Evolutionary conservation across 2,113 vertebrate species (phyloP).

Genomic region (Rafetus swinhoei): DNA sequence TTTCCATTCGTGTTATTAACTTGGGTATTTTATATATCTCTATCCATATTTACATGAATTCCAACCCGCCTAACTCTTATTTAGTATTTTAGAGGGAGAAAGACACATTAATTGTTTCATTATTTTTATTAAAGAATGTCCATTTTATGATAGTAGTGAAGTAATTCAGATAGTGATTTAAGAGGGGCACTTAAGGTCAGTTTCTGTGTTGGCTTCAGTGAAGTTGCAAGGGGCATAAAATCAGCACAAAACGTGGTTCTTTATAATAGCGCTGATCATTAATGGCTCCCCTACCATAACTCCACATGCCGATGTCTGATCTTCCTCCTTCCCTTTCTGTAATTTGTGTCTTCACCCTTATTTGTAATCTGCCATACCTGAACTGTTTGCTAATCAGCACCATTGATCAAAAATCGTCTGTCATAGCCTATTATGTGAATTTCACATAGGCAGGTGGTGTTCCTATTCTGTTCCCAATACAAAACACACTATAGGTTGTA

Average conservation of each 20-base stretch:
- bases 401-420: constrained; percentile 53
- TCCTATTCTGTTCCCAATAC: constrained; percentile 38
- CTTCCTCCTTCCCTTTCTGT: constrained; percentile 57
- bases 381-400: constrained; percentile 70
- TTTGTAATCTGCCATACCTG: constrained; percentile 43
- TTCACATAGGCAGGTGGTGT: constrained; percentile 13
- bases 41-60: constrained; percentile 41
- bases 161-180: constrained; percentile 58
- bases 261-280: constrained; percentile 62
- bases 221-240: constrained; percentile 48
- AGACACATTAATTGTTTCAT: constrained; percentile 24
- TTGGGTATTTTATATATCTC: constrained; percentile 46
- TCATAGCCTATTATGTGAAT: constrained; percentile 65
- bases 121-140: constrained; percentile 51
- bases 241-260: constrained; percentile 53
- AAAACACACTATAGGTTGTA: background rate
- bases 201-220: constrained; percentile 39
- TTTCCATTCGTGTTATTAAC: constrained; percentile 48
- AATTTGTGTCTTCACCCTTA: constrained; percentile 62
- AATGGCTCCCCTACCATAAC: constrained; percentile 48
- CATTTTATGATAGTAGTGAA: background rate
- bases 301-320: constrained; percentile 44
- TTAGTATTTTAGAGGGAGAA: constrained; percentile 49
- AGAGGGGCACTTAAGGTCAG: constrained; percentile 40
- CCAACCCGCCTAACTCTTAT: constrained; percentile 32